These are phyloP conservation scores for Parthenolecanium corni DNA, from an alignment of 2,888 invertebrate genomes.

Conservation along the genomic window DNA sequence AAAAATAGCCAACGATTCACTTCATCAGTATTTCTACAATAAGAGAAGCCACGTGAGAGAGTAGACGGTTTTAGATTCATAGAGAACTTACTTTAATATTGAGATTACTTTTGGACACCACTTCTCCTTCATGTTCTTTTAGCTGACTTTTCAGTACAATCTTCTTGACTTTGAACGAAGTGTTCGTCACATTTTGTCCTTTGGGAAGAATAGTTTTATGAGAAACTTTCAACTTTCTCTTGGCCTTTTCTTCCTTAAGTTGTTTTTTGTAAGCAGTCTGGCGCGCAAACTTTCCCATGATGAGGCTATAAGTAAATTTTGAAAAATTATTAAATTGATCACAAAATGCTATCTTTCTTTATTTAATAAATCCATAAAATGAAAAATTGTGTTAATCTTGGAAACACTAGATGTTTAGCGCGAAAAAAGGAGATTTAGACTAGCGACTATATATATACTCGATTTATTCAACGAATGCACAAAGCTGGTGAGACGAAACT, in stretches of 20 bases:
- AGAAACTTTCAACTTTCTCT: slow-evolving; percentile 74
- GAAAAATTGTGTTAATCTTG: no score
- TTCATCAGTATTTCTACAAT: no score
- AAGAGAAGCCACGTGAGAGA: no score
- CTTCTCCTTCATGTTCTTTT: slow-evolving; percentile 45
- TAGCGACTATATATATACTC: no score
- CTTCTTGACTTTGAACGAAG: slow-evolving; percentile 77
- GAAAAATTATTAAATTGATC: no score
- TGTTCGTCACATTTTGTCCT: slow-evolving; percentile 78
- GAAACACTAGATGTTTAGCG: no score
- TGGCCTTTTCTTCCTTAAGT: slow-evolving; percentile 72
- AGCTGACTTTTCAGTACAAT: slow-evolving; percentile 72
- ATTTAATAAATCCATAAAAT: not conserved
- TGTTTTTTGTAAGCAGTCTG: slow-evolving; percentile 50
- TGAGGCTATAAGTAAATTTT: not conserved
- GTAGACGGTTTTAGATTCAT: no score
- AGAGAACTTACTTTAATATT: slow-evolving; percentile 55
- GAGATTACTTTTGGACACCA: slow-evolving; percentile 53
- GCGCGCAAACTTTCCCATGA: slow-evolving; percentile 23
- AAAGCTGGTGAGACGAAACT: no score
- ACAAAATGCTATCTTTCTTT: no score
- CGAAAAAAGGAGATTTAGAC: no score
- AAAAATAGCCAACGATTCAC: not conserved
- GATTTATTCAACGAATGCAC: no score
- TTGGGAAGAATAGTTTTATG: slow-evolving; percentile 59